A percentile compares a stretch with the other conserved stretches of the same genome.
These are phyloP conservation scores for Anastrepha ludens DNA, from an alignment of 1,140 invertebrate genomes.

Conservation along the genomic window DNA sequence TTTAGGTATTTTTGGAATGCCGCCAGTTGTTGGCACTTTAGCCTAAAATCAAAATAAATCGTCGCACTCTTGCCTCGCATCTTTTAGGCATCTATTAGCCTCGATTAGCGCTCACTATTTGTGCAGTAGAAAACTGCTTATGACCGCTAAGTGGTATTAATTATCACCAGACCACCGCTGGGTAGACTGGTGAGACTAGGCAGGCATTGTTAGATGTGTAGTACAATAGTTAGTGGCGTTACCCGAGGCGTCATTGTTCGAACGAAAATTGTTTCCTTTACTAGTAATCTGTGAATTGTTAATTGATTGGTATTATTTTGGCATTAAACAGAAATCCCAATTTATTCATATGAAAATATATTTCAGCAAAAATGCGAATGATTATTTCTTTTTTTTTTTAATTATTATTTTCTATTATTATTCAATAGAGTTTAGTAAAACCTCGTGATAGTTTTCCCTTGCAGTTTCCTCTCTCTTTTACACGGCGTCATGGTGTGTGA, in stretches of 20 bases:
- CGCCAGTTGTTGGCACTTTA: neutral
- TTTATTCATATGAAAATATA: neutral
- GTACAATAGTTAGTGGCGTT: neutral
- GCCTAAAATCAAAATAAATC: neutral
- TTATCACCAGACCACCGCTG: neutral
- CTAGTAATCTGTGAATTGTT: neutral
- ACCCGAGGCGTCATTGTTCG: neutral
- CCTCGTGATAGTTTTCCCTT: neutral
- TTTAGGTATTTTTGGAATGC: conserved; percentile 33
- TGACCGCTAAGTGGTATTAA: conserved; percentile 27
- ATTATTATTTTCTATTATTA: conserved; percentile 15
- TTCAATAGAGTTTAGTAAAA: neutral
- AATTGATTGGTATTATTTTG: neutral
- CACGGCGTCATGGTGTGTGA: too few relatives aligned
- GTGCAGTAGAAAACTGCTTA: neutral
- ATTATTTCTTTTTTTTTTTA: too few relatives aligned
- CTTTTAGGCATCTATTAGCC: neutral
- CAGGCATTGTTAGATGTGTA: neutral
- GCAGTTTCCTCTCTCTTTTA: neutral
- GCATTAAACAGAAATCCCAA: neutral
- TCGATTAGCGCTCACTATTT: neutral
- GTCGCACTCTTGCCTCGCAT: neutral
- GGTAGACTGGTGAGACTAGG: neutral
- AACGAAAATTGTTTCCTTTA: neutral
- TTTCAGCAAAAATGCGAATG: too few relatives aligned